phyloP scores from a whole-genome alignment of 2,113 vertebrate genomes.

The Lampris megalopsis region DNA sequence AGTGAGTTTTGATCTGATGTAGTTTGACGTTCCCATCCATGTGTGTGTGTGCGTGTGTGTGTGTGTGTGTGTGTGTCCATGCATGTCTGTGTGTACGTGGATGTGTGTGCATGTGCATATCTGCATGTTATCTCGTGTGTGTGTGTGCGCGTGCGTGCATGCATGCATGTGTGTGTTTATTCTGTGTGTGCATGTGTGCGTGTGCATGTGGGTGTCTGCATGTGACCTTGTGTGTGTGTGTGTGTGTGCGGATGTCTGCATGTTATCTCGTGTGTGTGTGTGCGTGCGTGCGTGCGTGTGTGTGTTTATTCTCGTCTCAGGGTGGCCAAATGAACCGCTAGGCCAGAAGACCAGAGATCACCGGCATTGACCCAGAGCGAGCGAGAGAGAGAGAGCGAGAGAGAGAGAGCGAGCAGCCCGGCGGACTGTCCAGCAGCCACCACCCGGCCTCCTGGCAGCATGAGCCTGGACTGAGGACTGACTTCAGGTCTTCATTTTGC shows the following conservation, averaged over 20 bases:
- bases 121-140: background rate
- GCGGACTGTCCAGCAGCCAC: conserved; percentile 25
- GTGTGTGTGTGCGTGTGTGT: conserved; percentile 51
- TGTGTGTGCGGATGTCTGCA: background rate
- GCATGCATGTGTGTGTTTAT: conserved; percentile 72
- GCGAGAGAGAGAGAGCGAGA: conserved; percentile 29
- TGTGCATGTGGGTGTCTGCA: conserved; percentile 64
- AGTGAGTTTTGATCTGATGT: conserved; percentile 73
- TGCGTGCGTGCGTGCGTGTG: conserved; percentile 52
- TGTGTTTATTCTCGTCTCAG: conserved; percentile 76
- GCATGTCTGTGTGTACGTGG: conserved; percentile 43
- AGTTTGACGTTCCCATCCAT: conserved; percentile 57
- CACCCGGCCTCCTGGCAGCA: conserved; percentile 40
- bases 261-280: conserved; percentile 9
- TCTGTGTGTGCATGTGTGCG: conserved; percentile 49
- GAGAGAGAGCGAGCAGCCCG: background rate
- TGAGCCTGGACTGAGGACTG: conserved; percentile 59
- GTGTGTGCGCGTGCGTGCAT: conserved; percentile 41
- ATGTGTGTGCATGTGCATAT: conserved; percentile 74
- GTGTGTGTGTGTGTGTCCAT: conserved; percentile 67
- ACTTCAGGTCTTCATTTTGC: conserved; percentile 37
- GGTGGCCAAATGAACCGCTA: conserved; percentile 66
- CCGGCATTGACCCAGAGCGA: conserved; percentile 36
- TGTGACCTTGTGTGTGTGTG: conserved; percentile 1
- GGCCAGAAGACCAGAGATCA: conserved; percentile 72